Conservation (phyloP, 1,140 invertebrate genomes). For the Caenorhabditis briggsae region DNA sequence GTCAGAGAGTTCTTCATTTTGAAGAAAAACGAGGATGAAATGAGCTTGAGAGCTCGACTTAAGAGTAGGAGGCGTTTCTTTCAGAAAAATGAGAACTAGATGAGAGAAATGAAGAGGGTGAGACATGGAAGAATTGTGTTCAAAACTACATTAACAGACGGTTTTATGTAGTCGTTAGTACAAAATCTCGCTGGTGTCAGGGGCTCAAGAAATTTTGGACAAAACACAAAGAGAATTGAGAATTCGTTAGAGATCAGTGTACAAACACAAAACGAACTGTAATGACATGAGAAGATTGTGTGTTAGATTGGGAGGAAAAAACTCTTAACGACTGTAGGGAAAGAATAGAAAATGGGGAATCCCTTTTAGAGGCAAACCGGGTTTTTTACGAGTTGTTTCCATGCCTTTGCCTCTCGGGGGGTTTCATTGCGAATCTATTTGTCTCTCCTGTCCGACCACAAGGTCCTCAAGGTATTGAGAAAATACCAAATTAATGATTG, state of each 20-base stretch:
- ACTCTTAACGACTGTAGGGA: conserved; percentile 6
- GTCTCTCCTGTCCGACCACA: conserved; percentile 5
- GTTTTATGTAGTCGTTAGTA: conserved; percentile 38
- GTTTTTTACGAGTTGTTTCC: conserved; percentile 51
- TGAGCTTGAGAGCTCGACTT: not conserved
- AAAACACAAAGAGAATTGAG: not conserved
- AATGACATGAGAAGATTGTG: not conserved
- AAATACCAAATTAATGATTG: conserved; percentile 34
- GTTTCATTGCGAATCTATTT: conserved; percentile 27
- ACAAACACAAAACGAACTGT: not conserved
- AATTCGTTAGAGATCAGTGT: not conserved
- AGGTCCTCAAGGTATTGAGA: conserved; percentile 31
- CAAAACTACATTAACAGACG: conserved; percentile 38
- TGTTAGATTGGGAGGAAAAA: not conserved
- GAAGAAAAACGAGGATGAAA: not conserved
- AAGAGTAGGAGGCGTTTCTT: conserved; percentile 25
- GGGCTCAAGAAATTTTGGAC: not conserved
- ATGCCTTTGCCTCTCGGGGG: conserved; percentile 12
- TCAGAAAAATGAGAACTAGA: not conserved
- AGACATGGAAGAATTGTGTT: not conserved
- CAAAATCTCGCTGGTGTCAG: not conserved
- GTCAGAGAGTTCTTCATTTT: conserved; percentile 36
- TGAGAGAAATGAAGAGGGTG: not conserved
- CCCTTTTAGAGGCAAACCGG: conserved; percentile 19
- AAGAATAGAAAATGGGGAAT: conserved; percentile 15